These are phyloP conservation scores for Campylorhamphus procurvoides DNA, from an alignment of 2,113 vertebrate genomes.

Conservation along the genomic window DNA sequence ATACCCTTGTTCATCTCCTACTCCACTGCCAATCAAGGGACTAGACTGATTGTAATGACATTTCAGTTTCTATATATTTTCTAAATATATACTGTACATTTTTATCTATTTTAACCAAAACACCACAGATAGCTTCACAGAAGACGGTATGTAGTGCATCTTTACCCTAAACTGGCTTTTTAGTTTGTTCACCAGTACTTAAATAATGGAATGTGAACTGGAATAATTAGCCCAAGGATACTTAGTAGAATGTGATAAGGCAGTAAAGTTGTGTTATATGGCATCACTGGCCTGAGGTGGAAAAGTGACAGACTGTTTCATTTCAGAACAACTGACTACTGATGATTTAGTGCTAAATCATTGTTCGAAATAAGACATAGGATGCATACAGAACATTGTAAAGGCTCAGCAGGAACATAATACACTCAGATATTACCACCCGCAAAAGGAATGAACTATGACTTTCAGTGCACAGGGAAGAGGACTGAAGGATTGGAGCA, in stretches of 20 bases:
- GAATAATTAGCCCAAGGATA: conserved; percentile 8
- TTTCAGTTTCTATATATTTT: background rate
- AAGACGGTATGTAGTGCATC: background rate
- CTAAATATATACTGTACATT: background rate
- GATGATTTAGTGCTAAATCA: background rate
- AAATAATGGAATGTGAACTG: background rate
- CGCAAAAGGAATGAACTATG: background rate
- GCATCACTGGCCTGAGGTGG: conserved; percentile 5
- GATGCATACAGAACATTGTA: background rate
- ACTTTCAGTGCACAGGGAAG: background rate
- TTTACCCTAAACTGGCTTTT: background rate
- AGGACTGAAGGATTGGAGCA: background rate
- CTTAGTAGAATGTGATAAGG: background rate
- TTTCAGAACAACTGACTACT: background rate
- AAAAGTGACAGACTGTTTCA: background rate
- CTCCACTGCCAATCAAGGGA: background rate
- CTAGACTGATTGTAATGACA: background rate
- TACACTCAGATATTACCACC: background rate
- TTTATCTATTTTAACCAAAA: background rate
- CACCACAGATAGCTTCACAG: background rate
- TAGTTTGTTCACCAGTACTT: background rate
- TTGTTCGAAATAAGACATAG: conserved; percentile 20
- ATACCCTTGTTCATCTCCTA: background rate
- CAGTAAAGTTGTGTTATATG: background rate
- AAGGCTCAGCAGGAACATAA: background rate